Evolutionary conservation across 92 coral and sea anemone genomes (phyloP).

Genomic region (Pocillopora grandis): DNA sequence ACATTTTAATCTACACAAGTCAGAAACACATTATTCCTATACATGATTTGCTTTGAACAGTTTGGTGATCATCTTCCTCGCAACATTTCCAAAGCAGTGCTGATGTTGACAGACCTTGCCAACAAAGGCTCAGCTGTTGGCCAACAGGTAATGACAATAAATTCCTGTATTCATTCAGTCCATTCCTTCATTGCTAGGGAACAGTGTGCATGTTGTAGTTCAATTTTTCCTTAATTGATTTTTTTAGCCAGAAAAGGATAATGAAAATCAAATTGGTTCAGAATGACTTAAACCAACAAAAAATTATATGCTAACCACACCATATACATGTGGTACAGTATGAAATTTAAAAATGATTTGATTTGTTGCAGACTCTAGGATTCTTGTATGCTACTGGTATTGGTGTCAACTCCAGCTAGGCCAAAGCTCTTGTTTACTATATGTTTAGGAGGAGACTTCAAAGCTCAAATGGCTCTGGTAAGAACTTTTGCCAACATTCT

Average conservation of each 20-base stretch:
- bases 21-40: neutral
- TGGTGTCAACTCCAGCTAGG: conserved; percentile 90
- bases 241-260: too few relatives aligned
- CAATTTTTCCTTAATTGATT: too few relatives aligned
- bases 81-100: conserved; percentile 84
- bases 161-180: too few relatives aligned
- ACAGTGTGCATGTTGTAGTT: neutral
- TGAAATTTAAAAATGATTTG: neutral
- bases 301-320: too few relatives aligned
- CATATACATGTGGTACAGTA: too few relatives aligned
- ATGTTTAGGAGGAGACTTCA: conserved; percentile 92
- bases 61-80: conserved; percentile 92
- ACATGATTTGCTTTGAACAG: conserved; percentile 37
- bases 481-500: neutral
- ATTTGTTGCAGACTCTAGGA: conserved; percentile 71
- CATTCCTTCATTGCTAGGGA: too few relatives aligned
- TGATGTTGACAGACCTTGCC: conserved; percentile 73
- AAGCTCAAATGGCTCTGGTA: conserved; percentile 97
- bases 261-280: too few relatives aligned
- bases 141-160: conserved; percentile 74
- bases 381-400: conserved; percentile 96
- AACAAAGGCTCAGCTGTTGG: conserved; percentile 87
- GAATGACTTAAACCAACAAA: too few relatives aligned
- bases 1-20: too few relatives aligned
- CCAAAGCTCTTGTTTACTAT: conserved; percentile 93